Evolutionary conservation across 2,797 vertebrate genomes (phyloP).

Genomic region (Pseudotriccus pelzelni): DNA sequence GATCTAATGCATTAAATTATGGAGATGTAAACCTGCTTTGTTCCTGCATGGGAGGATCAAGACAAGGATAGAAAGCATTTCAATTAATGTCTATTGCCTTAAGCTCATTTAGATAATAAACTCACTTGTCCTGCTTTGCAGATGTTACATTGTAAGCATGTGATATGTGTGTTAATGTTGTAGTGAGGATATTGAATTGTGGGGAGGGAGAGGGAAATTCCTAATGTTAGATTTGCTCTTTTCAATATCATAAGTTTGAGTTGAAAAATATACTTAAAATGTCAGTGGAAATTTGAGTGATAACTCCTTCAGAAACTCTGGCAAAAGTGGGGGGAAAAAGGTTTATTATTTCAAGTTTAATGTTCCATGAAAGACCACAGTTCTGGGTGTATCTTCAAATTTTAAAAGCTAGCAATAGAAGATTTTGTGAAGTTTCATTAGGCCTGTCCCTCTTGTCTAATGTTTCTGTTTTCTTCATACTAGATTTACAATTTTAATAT

Average conservation of each 20-base stretch:
- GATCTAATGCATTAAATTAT: neutral
- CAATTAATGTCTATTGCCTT: neutral
- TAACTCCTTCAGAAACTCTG: neutral
- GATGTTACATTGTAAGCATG: neutral
- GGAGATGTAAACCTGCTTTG: neutral
- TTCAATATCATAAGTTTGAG: neutral
- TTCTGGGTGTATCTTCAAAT: neutral
- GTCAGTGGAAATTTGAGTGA: neutral
- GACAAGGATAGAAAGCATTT: neutral
- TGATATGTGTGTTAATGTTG: neutral
- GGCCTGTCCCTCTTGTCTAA: neutral
- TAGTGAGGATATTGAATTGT: neutral
- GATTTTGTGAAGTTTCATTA: neutral
- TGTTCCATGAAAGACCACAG: neutral
- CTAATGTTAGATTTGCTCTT: neutral
- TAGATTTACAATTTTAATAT: conserved; percentile 18
- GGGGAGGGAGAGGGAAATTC: neutral
- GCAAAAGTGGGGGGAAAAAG: rapidly evolving
- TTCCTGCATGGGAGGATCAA: neutral
- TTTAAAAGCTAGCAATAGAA: neutral
- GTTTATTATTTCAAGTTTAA: neutral
- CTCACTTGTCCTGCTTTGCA: neutral
- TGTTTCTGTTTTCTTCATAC: neutral
- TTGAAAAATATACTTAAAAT: neutral
- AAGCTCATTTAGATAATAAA: neutral